Conservation (phyloP, 2,113 vertebrate genomes). For the Isichthys henryi region DNA sequence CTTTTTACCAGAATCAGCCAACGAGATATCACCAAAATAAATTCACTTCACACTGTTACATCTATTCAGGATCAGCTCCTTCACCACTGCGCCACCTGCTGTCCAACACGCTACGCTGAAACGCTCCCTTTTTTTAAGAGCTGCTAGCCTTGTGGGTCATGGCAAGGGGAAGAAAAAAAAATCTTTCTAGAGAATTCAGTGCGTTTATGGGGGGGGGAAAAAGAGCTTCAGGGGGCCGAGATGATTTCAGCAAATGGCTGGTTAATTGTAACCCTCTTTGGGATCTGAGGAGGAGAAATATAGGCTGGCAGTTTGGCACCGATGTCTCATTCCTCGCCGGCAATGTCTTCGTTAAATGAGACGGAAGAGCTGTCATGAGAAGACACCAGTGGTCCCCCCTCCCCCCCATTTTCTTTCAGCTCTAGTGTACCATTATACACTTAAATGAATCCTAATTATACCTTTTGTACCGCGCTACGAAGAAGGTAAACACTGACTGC, state of each 20-base stretch:
- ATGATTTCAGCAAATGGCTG: not conserved
- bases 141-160: not conserved
- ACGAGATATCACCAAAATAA: not conserved
- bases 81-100: not conserved
- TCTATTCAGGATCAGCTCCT: not conserved
- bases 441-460: conserved; percentile 13
- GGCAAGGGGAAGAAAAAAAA: not conserved
- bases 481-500: conserved; percentile 9
- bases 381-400: not conserved
- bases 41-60: not conserved
- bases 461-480: conserved; percentile 11
- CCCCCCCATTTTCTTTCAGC: not conserved
- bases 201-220: not conserved
- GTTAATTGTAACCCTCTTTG: conserved; percentile 12
- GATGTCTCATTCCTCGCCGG: not conserved
- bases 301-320: not conserved
- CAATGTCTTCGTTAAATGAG: conserved; percentile 6
- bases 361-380: conserved; percentile 4
- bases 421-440: not conserved
- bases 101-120: not conserved
- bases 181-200: conserved; percentile 1
- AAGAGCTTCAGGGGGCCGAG: not conserved
- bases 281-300: not conserved
- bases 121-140: not conserved
- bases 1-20: not conserved